These are phyloP conservation scores for Ellobium chinense DNA, from an alignment of 2,888 invertebrate species.

Conservation along the genomic window DNA sequence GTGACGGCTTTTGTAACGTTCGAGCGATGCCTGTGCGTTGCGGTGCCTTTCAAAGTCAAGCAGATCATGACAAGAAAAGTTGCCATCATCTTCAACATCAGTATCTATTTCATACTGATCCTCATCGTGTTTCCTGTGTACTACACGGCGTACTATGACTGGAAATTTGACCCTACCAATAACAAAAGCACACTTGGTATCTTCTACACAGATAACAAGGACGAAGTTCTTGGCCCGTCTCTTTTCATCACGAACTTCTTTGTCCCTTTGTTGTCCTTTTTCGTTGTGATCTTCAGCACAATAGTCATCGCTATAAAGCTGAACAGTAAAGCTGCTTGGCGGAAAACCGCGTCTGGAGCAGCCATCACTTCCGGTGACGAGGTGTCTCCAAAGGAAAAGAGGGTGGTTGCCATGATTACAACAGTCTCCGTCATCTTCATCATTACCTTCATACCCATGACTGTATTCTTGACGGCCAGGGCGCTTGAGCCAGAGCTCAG, in stretches of 20 bases:
- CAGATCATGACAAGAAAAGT: no score
- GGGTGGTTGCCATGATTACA: neutral
- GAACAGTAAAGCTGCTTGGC: neutral
- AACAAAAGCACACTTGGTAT: neutral
- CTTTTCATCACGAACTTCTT: neutral
- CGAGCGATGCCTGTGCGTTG: no score
- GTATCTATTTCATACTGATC: neutral
- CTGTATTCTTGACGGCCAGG: neutral
- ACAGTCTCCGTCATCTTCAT: neutral
- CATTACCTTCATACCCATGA: conserved; percentile 7
- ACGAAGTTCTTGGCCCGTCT: neutral
- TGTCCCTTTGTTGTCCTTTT: neutral
- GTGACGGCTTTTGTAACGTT: no score
- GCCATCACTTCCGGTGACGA: no score
- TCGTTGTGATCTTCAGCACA: neutral
- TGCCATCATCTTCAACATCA: neutral
- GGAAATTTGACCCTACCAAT: neutral
- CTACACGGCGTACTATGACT: neutral
- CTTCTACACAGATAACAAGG: neutral
- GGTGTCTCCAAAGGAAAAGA: neutral
- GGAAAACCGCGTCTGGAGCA: neutral
- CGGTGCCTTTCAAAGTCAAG: no score
- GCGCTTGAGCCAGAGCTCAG: neutral
- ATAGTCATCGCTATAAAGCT: conserved; percentile 1
- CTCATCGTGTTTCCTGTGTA: neutral